Conservation (phyloP, 2,797 vertebrate genomes). For the Australoheros facetus region DNA sequence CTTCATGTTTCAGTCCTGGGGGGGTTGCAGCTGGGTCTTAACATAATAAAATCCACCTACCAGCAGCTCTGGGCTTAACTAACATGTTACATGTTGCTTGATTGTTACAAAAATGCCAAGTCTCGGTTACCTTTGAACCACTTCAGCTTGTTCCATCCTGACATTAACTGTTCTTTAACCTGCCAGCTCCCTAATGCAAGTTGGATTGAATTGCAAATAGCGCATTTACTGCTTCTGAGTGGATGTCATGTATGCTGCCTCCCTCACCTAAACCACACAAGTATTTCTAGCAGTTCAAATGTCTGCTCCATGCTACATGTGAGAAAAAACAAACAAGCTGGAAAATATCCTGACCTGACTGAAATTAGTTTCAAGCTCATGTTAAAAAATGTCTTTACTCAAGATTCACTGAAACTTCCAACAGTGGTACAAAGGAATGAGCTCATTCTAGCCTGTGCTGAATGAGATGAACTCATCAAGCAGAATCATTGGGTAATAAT, state of each 20-base stretch:
- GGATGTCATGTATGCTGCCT: not conserved
- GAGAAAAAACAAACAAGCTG: not conserved
- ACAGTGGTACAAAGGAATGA: not conserved
- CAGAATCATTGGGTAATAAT: conserved; percentile 36
- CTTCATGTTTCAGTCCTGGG: not conserved
- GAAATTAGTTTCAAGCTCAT: not conserved
- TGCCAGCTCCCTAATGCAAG: not conserved
- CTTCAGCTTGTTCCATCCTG: not conserved
- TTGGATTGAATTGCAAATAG: not conserved
- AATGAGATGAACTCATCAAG: conserved; percentile 21
- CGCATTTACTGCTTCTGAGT: not conserved
- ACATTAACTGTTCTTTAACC: not conserved
- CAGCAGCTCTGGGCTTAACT: not conserved
- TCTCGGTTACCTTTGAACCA: not conserved
- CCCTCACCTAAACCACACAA: not conserved
- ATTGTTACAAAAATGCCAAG: not conserved
- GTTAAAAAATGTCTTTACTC: not conserved
- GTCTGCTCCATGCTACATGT: not conserved
- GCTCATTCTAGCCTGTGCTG: not conserved
- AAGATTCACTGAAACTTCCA: conserved; percentile 8
- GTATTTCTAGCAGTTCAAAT: not conserved
- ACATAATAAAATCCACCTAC: not conserved
- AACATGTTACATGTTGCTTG: not conserved
- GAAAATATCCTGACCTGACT: not conserved
- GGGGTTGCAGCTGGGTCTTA: not conserved